Evolutionary conservation across 2,888 invertebrate genomes (phyloP), one percentile per base, ranked within the genome.

Genomic region (Hyalella azteca): DNA sequence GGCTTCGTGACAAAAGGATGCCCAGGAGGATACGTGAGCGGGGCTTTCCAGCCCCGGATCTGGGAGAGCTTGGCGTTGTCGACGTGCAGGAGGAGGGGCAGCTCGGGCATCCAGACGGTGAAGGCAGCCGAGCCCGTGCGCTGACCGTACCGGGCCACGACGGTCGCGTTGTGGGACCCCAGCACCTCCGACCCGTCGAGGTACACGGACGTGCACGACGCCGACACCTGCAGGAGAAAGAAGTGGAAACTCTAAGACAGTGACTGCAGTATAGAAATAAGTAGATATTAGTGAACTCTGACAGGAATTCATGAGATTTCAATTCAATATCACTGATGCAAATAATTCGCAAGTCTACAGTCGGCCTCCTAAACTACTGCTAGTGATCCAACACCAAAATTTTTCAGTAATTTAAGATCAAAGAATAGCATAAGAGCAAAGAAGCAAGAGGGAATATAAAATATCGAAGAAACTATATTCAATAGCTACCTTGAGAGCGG

Each of bases 41-140:
- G 93, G 66, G 96, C 94, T 88, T 94, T 93, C 97, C 97, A 98
- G 60, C 95, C 95, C 89, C 96, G 95, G 86, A 98, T 93, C 89
- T 96, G 96, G 80, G 96, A 96, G 80, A 98, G 90, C 85, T 95
- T 91, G 85, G 93, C 92, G 89, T 98, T 97, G 22, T 93, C 92
- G 4, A 97, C 93, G 86, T 94, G 93, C 41, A 98, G 93, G 87
- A 96, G 95, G 80, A 98, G 90, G 0, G 96, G 95, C 87, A 96
- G 93, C 88, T 97, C 96, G 0, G 98, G 97, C 93, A 96, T 95
- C 97, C 98, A 98, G 1, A 98, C 97, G 26, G 94, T 94, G 88
- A 97, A 95, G 82, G 93, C 77, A 4, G 81, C 83, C 4, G 92
- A 2, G 96, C 95, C 83, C 94, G 89, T 19, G 96, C 96, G 36